A percentile compares a stretch with the other conserved stretches of the same genome.
Evolutionary conservation across 2,888 invertebrate species (phyloP).

Genomic region (Euphydryas editha): DNA sequence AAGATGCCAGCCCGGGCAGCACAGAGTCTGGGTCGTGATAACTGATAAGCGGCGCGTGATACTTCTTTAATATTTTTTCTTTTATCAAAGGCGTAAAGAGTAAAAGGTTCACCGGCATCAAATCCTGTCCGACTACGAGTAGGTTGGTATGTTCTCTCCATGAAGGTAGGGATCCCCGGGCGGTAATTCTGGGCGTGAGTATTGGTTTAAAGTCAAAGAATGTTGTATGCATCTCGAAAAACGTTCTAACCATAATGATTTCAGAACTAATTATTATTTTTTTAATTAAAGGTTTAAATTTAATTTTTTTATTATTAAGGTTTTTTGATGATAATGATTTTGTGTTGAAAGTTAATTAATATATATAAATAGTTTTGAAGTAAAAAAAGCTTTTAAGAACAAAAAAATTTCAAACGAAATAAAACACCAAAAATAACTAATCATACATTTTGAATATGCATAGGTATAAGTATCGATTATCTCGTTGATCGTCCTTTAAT

Average conservation of each 20-base stretch:
- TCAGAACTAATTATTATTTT: neutral
- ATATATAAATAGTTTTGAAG: too few species aligned
- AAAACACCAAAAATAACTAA: too few species aligned
- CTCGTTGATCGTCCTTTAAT: too few species aligned
- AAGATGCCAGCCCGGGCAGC: constrained; percentile 74
- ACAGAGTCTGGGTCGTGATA: constrained; percentile 64
- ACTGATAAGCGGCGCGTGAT: constrained; percentile 71
- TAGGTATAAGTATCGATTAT: too few species aligned
- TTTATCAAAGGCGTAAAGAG: constrained; percentile 83
- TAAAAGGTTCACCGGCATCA: constrained; percentile 79
- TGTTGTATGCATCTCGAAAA: constrained; percentile 55
- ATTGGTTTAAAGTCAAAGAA: constrained; percentile 51
- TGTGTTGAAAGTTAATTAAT: too few species aligned
- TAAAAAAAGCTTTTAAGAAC: too few species aligned
- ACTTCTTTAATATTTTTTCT: constrained; percentile 79
- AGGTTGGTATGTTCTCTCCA: constrained; percentile 67
- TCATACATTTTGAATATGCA: too few species aligned
- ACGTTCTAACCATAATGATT: neutral
- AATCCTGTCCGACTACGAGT: constrained; percentile 58
- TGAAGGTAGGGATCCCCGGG: constrained; percentile 75
- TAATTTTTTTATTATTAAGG: neutral
- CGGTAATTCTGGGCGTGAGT: constrained; percentile 66
- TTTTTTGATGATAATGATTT: too few species aligned
- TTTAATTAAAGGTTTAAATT: neutral
- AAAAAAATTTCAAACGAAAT: too few species aligned